These are phyloP conservation scores for Crioceris asparagi DNA, from an alignment of 2,888 invertebrate species.

Conservation along the genomic window DNA sequence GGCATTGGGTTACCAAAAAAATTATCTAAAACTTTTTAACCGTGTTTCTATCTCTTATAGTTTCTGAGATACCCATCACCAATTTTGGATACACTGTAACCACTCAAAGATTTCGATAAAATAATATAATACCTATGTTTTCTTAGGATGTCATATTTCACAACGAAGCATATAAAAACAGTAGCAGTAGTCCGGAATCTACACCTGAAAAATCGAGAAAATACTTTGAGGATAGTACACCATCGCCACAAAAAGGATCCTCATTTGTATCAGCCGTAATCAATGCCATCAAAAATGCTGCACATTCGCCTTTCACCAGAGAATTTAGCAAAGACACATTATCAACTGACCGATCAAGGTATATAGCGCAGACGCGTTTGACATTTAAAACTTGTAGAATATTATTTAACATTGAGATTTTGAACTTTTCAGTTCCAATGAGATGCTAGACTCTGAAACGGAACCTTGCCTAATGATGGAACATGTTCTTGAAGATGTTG, in stretches of 20 bases:
- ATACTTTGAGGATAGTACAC: conserved; percentile 33
- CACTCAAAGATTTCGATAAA: no score
- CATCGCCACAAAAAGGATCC: conserved; percentile 52
- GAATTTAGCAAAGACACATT: conserved; percentile 32
- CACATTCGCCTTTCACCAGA: conserved; percentile 20
- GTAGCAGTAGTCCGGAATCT: conserved; percentile 46
- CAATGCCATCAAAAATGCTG: conserved; percentile 46
- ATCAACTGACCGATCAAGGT: conserved; percentile 23
- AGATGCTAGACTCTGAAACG: conserved; percentile 71
- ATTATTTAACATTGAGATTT: not conserved
- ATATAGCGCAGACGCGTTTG: no score
- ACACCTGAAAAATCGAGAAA: conserved; percentile 46
- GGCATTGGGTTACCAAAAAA: no score
- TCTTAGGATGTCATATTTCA: conserved; percentile 64
- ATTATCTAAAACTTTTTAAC: no score
- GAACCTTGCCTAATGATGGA: conserved; percentile 76
- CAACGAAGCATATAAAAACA: conserved; percentile 66
- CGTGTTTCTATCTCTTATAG: no score
- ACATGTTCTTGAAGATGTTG: conserved; percentile 57
- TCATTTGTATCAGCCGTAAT: conserved; percentile 64
- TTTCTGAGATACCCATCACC: no score
- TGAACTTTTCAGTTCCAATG: conserved; percentile 55
- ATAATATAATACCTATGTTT: conserved; percentile 8
- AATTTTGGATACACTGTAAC: no score
- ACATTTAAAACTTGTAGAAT: no score